phyloP scores from a whole-genome alignment of 1,140 invertebrate genomes.

The Tenebrio molitor region DNA sequence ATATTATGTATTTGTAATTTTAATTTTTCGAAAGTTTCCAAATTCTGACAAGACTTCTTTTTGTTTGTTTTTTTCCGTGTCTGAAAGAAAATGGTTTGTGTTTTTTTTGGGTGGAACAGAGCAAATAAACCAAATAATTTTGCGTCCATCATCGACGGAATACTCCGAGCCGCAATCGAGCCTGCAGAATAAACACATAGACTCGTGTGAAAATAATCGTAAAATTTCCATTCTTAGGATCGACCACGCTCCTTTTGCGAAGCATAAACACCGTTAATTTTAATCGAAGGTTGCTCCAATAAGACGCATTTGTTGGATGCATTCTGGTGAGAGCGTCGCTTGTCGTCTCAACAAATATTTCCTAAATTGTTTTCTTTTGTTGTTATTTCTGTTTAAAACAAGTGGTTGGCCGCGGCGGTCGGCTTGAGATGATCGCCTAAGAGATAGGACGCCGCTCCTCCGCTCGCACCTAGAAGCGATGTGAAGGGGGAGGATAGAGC shows the following conservation, averaged over 20 bases:
- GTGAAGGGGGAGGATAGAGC: constrained; percentile 66
- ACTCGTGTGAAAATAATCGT: constrained; percentile 8
- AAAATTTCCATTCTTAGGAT: constrained; percentile 26
- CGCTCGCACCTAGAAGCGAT: constrained; percentile 64
- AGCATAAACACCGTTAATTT: constrained; percentile 24
- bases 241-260: neutral
- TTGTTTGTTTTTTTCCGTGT: no score
- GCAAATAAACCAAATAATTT: no score
- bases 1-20: no score
- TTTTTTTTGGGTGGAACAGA: no score
- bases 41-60: no score
- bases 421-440: constrained; percentile 65
- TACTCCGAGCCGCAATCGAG: no score
- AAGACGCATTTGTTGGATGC: neutral
- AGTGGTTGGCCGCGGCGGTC: constrained; percentile 62
- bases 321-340: constrained; percentile 9
- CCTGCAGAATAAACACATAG: neutral
- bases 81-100: no score
- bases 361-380: constrained; percentile 3
- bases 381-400: constrained; percentile 61
- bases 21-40: no score
- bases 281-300: constrained; percentile 9
- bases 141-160: no score
- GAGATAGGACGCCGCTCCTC: constrained; percentile 64
- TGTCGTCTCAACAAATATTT: constrained; percentile 13